A percentile compares a stretch with the other conserved stretches of the same genome.
phyloP scores from a whole-genome alignment of 1,140 invertebrate genomes.

The Drosophila albomicans region DNA sequence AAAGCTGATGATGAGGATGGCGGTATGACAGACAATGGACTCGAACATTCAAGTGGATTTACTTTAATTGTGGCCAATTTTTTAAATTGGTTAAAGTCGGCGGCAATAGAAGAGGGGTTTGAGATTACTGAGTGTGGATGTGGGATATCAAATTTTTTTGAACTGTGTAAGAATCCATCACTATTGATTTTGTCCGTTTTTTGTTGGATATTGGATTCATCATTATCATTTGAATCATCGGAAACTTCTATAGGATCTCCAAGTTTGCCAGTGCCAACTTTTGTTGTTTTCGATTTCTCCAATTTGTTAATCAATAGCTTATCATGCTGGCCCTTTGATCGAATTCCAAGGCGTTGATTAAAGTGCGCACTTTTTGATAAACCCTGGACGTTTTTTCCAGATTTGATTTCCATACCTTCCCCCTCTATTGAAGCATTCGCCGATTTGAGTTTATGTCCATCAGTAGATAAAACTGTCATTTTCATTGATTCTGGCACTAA shows the following conservation, averaged over 20 bases:
- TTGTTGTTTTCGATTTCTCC: not conserved
- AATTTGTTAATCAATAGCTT: not conserved
- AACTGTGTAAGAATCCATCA: not conserved
- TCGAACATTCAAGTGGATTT: constrained; percentile 9
- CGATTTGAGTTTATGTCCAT: not conserved
- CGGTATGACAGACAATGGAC: not conserved
- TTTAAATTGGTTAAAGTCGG: constrained; percentile 22
- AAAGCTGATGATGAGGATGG: constrained; percentile 34
- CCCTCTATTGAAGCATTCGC: not conserved
- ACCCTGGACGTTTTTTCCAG: not conserved
- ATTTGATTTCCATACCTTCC: not conserved
- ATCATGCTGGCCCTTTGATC: not conserved
- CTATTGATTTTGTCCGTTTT: not conserved
- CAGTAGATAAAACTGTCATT: constrained; percentile 6
- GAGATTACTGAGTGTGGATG: not conserved
- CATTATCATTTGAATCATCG: constrained; percentile 66
- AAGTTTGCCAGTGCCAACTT: constrained; percentile 51
- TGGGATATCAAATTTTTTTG: constrained; percentile 2
- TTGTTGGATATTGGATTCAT: constrained; percentile 25
- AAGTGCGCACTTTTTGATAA: not conserved
- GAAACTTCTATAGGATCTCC: constrained; percentile 80
- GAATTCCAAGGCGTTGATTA: not conserved
- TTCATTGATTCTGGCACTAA: constrained; percentile 72
- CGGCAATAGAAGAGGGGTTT: constrained; percentile 2
- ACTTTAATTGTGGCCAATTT: constrained; percentile 22